Evolutionary conservation across 2,888 invertebrate genomes (phyloP).

Genomic region (Lycia hirtaria): DNA sequence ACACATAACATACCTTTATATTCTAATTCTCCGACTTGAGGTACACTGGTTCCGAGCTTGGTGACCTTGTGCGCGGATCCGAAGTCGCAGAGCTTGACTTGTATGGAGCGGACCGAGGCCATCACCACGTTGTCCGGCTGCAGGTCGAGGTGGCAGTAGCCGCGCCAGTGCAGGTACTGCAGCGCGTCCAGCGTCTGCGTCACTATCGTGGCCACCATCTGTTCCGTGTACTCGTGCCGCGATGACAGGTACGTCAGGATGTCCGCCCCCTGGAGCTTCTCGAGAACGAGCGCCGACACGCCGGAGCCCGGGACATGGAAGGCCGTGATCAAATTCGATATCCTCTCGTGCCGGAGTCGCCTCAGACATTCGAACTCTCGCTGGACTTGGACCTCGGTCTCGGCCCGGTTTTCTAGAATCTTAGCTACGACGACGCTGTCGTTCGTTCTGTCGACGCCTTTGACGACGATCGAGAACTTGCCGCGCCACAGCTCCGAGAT

Average conservation of each 20-base stretch:
- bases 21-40: constrained; percentile 90
- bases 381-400: constrained; percentile 88
- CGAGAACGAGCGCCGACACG: constrained; percentile 90
- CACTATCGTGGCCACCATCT: constrained; percentile 94
- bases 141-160: constrained; percentile 94
- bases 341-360: constrained; percentile 94
- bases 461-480: constrained; percentile 93
- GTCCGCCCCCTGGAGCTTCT: constrained; percentile 96
- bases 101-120: constrained; percentile 92
- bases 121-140: constrained; percentile 98
- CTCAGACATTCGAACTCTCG: constrained; percentile 94
- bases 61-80: constrained; percentile 94
- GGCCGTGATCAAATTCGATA: constrained; percentile 90
- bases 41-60: constrained; percentile 90
- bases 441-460: constrained; percentile 89
- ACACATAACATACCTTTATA: constrained; percentile 87
- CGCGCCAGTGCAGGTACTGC: constrained; percentile 98
- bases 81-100: constrained; percentile 96
- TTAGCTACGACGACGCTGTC: constrained; percentile 94
- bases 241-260: constrained; percentile 95
- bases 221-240: constrained; percentile 96
- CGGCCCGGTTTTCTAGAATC: constrained; percentile 89
- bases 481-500: constrained; percentile 95
- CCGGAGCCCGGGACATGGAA: constrained; percentile 89
- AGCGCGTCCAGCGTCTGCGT: constrained; percentile 95